Percentiles rank a stretch among this genome's conserved stretches.
These are phyloP conservation scores for Dryoscopus gambensis DNA, from an alignment of 2,113 vertebrate species.

Conservation along the genomic window DNA sequence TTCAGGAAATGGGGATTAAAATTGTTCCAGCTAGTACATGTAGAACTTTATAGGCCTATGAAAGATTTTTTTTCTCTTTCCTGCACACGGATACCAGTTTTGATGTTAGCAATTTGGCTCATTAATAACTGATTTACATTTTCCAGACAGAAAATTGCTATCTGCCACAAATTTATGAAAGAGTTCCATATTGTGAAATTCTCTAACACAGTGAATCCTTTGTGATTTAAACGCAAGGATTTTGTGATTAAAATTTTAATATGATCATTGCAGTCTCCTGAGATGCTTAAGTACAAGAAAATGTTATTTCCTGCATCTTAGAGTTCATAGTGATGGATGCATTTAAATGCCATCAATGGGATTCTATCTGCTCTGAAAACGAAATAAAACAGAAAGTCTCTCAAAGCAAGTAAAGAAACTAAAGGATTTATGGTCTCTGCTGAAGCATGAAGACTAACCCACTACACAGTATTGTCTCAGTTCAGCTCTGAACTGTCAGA, in stretches of 20 bases:
- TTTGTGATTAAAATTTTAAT: slow-evolving; percentile 77
- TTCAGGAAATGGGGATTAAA: background rate
- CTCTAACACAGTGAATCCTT: slow-evolving; percentile 64
- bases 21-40: background rate
- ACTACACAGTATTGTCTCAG: background rate
- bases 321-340: background rate
- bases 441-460: background rate
- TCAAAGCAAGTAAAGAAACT: background rate
- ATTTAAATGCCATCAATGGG: slow-evolving; percentile 22
- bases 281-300: slow-evolving; percentile 61
- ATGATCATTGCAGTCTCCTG: slow-evolving; percentile 59
- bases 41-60: background rate
- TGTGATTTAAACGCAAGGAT: slow-evolving; percentile 60
- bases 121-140: slow-evolving; percentile 78
- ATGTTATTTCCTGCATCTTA: slow-evolving; percentile 54
- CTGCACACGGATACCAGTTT: slow-evolving; percentile 35
- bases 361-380: slow-evolving; percentile 17
- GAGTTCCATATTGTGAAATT: slow-evolving; percentile 66
- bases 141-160: slow-evolving; percentile 73
- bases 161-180: slow-evolving; percentile 72
- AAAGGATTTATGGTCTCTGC: background rate
- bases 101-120: slow-evolving; percentile 69
- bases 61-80: slow-evolving; percentile 61
- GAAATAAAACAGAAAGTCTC: background rate
- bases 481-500: background rate